Evolutionary conservation across 2,888 invertebrate genomes (phyloP).

Genomic region (Bombyx huttoni): DNA sequence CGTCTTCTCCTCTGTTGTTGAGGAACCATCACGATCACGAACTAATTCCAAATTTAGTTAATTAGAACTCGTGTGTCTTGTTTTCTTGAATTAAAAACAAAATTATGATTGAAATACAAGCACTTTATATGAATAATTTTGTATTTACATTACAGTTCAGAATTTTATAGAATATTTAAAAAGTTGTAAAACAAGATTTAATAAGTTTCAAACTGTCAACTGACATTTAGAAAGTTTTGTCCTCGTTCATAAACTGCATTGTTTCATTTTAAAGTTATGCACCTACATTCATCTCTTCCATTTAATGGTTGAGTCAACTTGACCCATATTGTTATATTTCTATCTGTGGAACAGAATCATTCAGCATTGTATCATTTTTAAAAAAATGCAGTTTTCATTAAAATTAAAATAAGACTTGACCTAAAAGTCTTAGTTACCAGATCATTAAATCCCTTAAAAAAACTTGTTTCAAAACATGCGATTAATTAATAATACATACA

Average conservation of each 20-base stretch:
- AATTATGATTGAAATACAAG: neutral
- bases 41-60: neutral
- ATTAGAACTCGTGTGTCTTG: constrained; percentile 6
- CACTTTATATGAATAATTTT: neutral
- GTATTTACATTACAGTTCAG: neutral
- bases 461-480: too few species aligned
- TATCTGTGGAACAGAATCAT: too few species aligned
- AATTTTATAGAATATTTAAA: constrained; percentile 21
- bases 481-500: too few species aligned
- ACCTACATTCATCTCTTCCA: neutral
- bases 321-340: too few species aligned
- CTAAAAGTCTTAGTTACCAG: too few species aligned
- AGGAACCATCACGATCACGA: constrained; percentile 42
- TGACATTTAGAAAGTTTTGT: constrained; percentile 60
- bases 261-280: constrained; percentile 11
- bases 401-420: too few species aligned
- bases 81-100: constrained; percentile 6
- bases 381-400: too few species aligned
- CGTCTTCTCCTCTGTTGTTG: constrained; percentile 62
- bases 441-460: too few species aligned
- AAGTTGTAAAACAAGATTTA: constrained; percentile 59
- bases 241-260: constrained; percentile 28
- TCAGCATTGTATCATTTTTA: too few species aligned
- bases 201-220: constrained; percentile 51
- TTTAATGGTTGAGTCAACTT: neutral